phyloP scores from a whole-genome alignment of 2,888 invertebrate species.

The Achlya flavicornis region DNA sequence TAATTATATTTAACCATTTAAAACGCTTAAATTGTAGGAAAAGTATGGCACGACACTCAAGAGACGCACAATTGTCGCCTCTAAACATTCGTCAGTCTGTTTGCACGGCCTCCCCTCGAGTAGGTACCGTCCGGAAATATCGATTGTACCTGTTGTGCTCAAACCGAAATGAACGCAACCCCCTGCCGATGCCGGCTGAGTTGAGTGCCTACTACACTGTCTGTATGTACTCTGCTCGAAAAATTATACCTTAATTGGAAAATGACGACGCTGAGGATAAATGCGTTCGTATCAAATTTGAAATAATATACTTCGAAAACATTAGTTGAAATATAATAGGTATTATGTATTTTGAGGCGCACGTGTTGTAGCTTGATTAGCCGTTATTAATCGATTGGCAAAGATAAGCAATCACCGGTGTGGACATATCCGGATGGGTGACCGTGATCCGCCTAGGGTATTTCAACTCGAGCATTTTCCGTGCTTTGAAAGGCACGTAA shows the following conservation, averaged over 20 bases:
- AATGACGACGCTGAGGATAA: constrained; percentile 20
- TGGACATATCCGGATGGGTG: no score
- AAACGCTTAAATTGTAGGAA: constrained; percentile 14
- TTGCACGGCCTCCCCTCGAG: constrained; percentile 42
- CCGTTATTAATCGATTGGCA: no score
- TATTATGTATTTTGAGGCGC: neutral
- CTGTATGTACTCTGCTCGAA: constrained; percentile 25
- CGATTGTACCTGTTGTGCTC: constrained; percentile 66
- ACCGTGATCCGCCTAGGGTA: no score
- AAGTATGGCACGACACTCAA: constrained; percentile 10
- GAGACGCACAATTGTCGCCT: constrained; percentile 47
- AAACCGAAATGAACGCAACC: constrained; percentile 32
- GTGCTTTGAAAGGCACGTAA: no score
- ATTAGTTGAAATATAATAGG: neutral
- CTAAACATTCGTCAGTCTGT: constrained; percentile 57
- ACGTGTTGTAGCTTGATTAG: neutral
- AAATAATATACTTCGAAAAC: neutral
- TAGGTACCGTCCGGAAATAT: constrained; percentile 56
- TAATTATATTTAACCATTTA: neutral
- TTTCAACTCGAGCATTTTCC: no score
- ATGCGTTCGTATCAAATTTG: neutral
- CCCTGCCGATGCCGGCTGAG: constrained; percentile 26
- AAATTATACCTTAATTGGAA: constrained; percentile 46
- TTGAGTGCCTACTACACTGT: constrained; percentile 18
- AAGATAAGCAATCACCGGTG: no score